Evolutionary conservation across 2,113 vertebrate genomes (phyloP), one percentile per base, ranked within the genome.

Genomic region (Bubo bubo): DNA sequence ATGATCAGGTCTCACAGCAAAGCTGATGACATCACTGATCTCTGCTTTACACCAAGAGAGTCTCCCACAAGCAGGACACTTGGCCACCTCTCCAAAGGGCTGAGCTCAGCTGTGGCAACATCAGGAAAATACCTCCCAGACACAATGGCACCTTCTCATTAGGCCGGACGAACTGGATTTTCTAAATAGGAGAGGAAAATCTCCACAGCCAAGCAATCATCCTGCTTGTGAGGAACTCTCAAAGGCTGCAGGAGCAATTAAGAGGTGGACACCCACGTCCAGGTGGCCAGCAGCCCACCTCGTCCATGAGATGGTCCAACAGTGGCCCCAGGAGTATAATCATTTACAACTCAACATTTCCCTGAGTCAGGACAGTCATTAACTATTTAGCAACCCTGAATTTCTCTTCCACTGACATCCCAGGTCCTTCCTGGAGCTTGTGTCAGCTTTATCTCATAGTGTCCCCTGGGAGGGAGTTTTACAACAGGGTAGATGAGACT

Each of bases 151-250:
- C 68, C 53, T 93, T 60, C 79, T 84, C n/a, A 35, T 73, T 49
- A 84, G 60, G 47, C 21, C 28, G 28, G n/a, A 30, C 9, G 37
- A 67, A 73, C 49, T 55, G 26, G 14, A 23, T 68, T 81, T 75
- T 35, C 47, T 62, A 63, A 63, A 56, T 7, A 27, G 39, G 47
- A 55, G 52, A 72, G n/a, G 18, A 59, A 77, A 66, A 88, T 12
- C 5, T 35, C 45, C 79, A 23, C 45, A 32, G 8, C 10, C 0
- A 1, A 66, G 59, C 28, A 22, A 20, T 26, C 5, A 1, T 64
- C 27, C 49, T 17, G 19, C 24, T 83, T 52, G 41, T 39, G 63
- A 66, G 28, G 30, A 72, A 17, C 52, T 77, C 52, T n/a, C 28
- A 84, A 27, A 60, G 12, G 30, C 2, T 60, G 12, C 30, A 37